Conservation (phyloP, 64 coral and sea anemone genomes). For the Acropora tenuis region DNA sequence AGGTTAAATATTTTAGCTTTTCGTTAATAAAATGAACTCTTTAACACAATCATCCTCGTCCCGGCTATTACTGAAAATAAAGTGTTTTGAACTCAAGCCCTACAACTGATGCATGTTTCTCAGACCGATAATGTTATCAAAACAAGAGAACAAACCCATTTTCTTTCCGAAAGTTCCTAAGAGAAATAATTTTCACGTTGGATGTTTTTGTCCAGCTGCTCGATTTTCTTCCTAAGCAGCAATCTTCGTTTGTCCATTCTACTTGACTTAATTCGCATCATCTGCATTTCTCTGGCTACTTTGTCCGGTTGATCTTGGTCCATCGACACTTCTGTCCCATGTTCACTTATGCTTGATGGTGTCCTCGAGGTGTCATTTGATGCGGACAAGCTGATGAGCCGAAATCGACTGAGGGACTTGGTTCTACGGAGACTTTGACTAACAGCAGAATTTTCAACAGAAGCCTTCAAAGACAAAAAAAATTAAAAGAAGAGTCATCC, state of each 20-base stretch:
- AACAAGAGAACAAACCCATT: too few relatives aligned
- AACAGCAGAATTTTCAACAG: background rate
- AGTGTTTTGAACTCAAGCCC: too few relatives aligned
- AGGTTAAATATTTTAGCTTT: too few relatives aligned
- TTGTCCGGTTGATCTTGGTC: background rate
- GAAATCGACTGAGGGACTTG: constrained; percentile 26
- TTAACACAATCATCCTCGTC: too few relatives aligned
- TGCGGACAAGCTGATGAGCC: background rate
- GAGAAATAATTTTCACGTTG: background rate
- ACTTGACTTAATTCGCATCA: background rate
- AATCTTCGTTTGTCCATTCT: constrained; percentile 20
- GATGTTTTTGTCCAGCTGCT: background rate
- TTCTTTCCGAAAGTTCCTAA: background rate
- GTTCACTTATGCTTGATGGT: background rate
- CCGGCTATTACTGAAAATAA: too few relatives aligned
- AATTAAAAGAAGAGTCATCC: too few relatives aligned
- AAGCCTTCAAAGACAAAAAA: background rate
- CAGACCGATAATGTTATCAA: too few relatives aligned
- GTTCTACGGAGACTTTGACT: constrained; percentile 7
- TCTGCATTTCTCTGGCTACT: background rate
- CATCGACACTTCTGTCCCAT: background rate
- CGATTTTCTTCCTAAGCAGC: constrained; percentile 17
- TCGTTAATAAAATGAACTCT: too few relatives aligned
- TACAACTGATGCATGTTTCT: too few relatives aligned
- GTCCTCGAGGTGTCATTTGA: constrained; percentile 1